Evolutionary conservation across 2,888 invertebrate genomes (phyloP).

Genomic region (Icerya purchasi): DNA sequence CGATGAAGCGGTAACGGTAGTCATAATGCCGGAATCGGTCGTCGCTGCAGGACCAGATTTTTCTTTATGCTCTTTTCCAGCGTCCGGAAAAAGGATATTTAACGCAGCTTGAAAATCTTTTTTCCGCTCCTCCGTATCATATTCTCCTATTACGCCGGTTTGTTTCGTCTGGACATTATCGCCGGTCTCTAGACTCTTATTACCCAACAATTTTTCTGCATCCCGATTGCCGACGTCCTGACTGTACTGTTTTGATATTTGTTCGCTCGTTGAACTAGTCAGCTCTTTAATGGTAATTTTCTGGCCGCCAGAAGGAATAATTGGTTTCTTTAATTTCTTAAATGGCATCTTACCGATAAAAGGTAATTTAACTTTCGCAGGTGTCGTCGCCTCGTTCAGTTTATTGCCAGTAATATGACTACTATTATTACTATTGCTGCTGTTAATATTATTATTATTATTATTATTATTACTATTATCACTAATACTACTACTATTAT

Average conservation of each 20-base stretch:
- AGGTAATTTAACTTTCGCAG: constrained; percentile 44
- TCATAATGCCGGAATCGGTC: too few species aligned
- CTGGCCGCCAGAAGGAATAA: not conserved
- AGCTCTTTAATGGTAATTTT: not conserved
- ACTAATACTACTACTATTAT: too few species aligned
- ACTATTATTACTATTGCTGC: not conserved
- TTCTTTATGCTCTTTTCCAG: too few species aligned
- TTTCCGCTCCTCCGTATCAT: constrained; percentile 3
- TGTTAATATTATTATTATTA: too few species aligned
- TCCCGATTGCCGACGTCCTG: not conserved
- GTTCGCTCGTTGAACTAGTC: not conserved
- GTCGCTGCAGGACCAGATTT: too few species aligned
- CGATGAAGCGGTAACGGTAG: too few species aligned
- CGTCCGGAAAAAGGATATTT: constrained; percentile 10
- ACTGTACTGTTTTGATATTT: not conserved
- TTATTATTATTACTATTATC: too few species aligned
- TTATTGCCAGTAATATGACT: not conserved
- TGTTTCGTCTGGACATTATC: too few species aligned
- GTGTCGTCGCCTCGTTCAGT: not conserved
- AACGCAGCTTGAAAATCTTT: constrained; percentile 9
- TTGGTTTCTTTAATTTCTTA: constrained; percentile 14
- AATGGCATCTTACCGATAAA: constrained; percentile 72
- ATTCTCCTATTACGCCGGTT: not conserved
- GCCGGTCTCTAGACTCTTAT: not conserved
- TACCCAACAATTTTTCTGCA: not conserved